Evolutionary conservation across 2,888 invertebrate species (phyloP).

Genomic region (Hyppa rectilinea): DNA sequence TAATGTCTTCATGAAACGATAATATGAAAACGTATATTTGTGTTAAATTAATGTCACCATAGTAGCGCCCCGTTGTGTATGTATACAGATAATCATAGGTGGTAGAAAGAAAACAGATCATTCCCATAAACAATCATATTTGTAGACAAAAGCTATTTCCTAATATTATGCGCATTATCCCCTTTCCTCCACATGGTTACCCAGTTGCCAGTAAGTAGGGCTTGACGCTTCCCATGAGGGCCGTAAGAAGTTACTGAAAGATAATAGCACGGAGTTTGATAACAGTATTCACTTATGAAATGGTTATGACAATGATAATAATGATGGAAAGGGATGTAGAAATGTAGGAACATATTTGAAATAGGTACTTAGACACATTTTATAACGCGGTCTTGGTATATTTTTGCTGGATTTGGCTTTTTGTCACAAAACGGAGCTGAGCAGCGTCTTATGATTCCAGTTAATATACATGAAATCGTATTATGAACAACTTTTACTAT

Average conservation of each 20-base stretch:
- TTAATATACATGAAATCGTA: too few relatives aligned
- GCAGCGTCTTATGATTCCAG: too few relatives aligned
- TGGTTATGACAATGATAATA: slow-evolving; percentile 19
- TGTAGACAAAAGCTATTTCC: not conserved
- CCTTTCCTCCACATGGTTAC: not conserved
- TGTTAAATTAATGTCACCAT: too few relatives aligned
- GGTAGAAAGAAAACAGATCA: not conserved
- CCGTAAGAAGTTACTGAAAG: slow-evolving; percentile 7
- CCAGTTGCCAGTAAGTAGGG: not conserved
- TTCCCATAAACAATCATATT: not conserved
- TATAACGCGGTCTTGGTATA: not conserved
- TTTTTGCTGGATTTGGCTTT: not conserved
- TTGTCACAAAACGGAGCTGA: not conserved
- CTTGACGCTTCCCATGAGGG: slow-evolving; percentile 19
- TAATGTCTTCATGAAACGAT: too few relatives aligned
- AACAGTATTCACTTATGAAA: slow-evolving; percentile 27
- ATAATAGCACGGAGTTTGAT: slow-evolving; percentile 16
- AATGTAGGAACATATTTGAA: not conserved
- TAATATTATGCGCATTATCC: slow-evolving; percentile 2
- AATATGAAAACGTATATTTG: too few relatives aligned
- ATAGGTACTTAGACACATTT: not conserved
- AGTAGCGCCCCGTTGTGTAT: too few relatives aligned
- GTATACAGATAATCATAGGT: not conserved
- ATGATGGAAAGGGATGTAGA: not conserved
- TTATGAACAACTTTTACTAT: too few relatives aligned